Percentiles rank a stretch among this genome's conserved stretches.
These are phyloP conservation scores for Molorchus minor DNA, from an alignment of 2,888 invertebrate species.

Conservation along the genomic window DNA sequence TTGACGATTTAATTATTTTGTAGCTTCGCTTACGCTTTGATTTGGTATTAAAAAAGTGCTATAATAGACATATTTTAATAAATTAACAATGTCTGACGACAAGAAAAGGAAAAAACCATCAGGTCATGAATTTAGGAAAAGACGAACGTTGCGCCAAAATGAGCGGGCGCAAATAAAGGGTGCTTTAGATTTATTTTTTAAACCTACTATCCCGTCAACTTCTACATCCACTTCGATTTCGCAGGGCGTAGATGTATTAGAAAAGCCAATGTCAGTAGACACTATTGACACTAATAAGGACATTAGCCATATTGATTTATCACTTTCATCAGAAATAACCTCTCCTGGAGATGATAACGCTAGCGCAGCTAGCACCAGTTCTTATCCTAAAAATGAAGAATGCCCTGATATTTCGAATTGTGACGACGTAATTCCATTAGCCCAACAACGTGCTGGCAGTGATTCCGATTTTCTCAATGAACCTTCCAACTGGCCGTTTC, in stretches of 20 bases:
- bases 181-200: background rate
- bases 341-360: background rate
- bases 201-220: background rate
- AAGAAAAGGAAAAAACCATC: background rate
- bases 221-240: background rate
- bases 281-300: background rate
- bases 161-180: background rate
- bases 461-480: constrained; percentile 8
- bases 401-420: constrained; percentile 3
- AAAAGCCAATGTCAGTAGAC: background rate
- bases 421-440: constrained; percentile 1
- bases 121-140: background rate
- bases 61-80: background rate
- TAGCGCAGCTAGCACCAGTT: background rate
- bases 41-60: background rate
- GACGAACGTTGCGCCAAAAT: background rate
- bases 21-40: background rate
- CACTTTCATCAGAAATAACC: background rate
- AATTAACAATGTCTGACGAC: background rate
- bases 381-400: background rate
- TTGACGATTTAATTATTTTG: background rate
- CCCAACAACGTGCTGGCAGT: constrained; percentile 1
- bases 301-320: background rate
- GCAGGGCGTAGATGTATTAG: background rate
- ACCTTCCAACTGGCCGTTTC: constrained; percentile 4